phyloP scores from a whole-genome alignment of 2,888 invertebrate species.

The Minunthozetes semirufus region DNA sequence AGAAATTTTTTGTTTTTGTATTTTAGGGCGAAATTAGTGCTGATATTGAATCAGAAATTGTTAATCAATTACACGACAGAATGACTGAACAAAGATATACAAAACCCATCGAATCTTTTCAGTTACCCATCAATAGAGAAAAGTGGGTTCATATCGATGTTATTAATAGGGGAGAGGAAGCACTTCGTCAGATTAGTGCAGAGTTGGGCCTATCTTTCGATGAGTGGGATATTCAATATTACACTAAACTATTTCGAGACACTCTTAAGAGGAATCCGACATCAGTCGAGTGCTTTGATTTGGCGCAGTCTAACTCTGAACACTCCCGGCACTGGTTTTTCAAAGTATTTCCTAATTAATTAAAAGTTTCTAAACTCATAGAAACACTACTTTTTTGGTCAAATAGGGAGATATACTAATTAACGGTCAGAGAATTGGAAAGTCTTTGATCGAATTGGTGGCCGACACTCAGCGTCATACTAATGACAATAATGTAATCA shows the following conservation, averaged over 20 bases:
- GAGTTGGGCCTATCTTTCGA: constrained; percentile 75
- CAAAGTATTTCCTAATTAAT: constrained; percentile 52
- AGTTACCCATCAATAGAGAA: constrained; percentile 56
- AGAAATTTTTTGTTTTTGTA: constrained; percentile 10
- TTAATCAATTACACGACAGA: constrained; percentile 63
- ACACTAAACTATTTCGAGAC: constrained; percentile 73
- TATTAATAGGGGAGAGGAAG: constrained; percentile 32
- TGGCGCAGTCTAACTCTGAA: constrained; percentile 94
- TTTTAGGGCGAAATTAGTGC: constrained; percentile 35
- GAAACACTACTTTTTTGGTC: background rate
- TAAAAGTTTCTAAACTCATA: background rate
- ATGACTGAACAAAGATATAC: constrained; percentile 89
- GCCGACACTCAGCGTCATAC: constrained; percentile 76
- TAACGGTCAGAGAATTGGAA: constrained; percentile 67
- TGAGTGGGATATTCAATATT: constrained; percentile 83
- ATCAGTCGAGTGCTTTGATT: constrained; percentile 93
- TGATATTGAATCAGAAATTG: constrained; percentile 42
- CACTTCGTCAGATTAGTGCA: constrained; percentile 36
- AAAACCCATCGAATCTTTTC: constrained; percentile 56
- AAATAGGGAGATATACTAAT: constrained; percentile 69
- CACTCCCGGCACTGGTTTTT: constrained; percentile 99
- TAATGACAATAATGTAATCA: constrained; percentile 89
- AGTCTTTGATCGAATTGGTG: constrained; percentile 85
- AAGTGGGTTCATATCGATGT: constrained; percentile 61
- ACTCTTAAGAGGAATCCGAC: constrained; percentile 85